Percentiles rank a stretch among this genome's conserved stretches.
These are phyloP conservation scores for Tigriopus japonicus DNA, from an alignment of 1,140 invertebrate species.

Conservation along the genomic window DNA sequence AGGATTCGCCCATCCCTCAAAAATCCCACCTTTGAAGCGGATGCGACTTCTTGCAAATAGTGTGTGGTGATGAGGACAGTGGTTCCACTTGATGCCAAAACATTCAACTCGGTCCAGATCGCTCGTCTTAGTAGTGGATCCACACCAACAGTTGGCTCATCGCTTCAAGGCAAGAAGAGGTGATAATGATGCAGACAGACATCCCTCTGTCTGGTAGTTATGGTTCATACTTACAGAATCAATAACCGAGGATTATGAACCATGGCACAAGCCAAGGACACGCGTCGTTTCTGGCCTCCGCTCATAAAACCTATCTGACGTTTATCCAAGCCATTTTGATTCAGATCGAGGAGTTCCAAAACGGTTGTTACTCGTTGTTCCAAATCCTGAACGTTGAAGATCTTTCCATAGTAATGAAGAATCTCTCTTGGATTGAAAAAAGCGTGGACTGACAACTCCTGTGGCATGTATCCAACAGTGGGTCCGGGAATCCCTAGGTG, in stretches of 20 bases:
- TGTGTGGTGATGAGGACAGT: background rate
- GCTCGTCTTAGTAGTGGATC: background rate
- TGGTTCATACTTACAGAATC: background rate
- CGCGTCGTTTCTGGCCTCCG: background rate
- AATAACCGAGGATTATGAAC: background rate
- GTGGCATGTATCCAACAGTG: background rate
- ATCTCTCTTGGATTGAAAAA: background rate
- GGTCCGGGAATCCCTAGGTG: no score
- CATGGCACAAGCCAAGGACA: slow-evolving; percentile 3
- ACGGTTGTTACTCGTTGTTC: background rate
- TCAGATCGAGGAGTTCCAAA: background rate
- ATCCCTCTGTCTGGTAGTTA: no score
- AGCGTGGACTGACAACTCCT: background rate
- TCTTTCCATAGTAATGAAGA: background rate
- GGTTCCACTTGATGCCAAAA: background rate
- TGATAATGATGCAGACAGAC: no score
- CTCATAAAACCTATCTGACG: background rate
- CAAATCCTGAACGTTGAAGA: background rate
- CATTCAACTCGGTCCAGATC: background rate
- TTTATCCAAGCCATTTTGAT: background rate
- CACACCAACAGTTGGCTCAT: background rate
- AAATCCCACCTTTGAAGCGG: background rate
- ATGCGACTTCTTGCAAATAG: background rate
- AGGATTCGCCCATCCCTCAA: background rate
- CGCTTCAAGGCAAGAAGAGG: background rate